Base-by-base conservation (phyloP, 2,797 vertebrate genomes). In the Macrochelys suwanniensis region DNA sequence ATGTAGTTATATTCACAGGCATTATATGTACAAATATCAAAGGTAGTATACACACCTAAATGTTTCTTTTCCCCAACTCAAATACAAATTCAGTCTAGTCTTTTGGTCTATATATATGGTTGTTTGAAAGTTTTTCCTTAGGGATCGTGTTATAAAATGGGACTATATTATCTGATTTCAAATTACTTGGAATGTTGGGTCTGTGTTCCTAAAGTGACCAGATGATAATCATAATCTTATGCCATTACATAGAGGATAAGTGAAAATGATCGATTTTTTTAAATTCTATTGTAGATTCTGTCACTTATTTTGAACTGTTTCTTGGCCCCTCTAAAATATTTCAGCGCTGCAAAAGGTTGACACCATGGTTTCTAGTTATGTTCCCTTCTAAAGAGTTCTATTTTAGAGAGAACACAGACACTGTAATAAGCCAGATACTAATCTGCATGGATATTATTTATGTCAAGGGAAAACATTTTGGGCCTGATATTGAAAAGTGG, bases 361-460 rank as follows among this genome's bases (percentile, higher is more conserved):
- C 59, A 87, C 74, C 42, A 8, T 31, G 49, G 33, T 93, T 90
- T 91, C 47, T 77, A 79, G 74, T 74, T 53, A 68, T 42, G 45
- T 54, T 94, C 56, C 68, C 45, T 17, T 94, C 76, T 65, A 78
- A 85, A 90, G 81, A 10, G 1, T 3, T 87, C 10, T 87, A 2
- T 76, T 90, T 96, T 57, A 51, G 65, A 85, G 65, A 87, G 74
- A 84, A 45, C 8, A n/a, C 8, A 88, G 84, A n/a, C 82, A 82
- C 19, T 33, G 37, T 77, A 45, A 16, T 82, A 50, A 79, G 54
- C 71, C 16, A 56, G 11, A 6, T 5, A 16, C 16, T 86, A 71
- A 25, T 56, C 59, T 50, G 11, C 5, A 21, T 53, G 78, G 4
- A 9, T 79, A 5, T 53, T 91, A 19, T 10, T 92, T 86, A 81